These are phyloP conservation scores for Chroicocephalus ridibundus DNA, from an alignment of 2,113 vertebrate genomes.

Conservation along the genomic window DNA sequence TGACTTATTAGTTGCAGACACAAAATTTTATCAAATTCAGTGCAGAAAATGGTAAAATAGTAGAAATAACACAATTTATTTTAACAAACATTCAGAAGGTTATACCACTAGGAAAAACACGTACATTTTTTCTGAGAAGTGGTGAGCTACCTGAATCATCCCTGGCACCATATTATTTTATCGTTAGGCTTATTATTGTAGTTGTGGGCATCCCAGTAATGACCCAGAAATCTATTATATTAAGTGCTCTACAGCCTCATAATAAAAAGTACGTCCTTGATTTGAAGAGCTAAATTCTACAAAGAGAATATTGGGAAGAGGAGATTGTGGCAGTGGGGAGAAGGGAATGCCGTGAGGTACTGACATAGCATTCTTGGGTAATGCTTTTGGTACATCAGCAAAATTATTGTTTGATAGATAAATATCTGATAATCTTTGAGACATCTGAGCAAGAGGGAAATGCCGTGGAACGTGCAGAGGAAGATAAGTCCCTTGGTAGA, in stretches of 20 bases:
- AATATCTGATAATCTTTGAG: too few relatives aligned
- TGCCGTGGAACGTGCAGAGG: neutral
- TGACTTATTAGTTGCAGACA: neutral
- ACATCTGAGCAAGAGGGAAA: neutral
- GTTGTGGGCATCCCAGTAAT: neutral
- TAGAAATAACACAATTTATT: neutral
- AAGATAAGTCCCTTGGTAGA: neutral
- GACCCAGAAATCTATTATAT: neutral
- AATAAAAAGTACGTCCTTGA: neutral
- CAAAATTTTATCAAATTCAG: neutral
- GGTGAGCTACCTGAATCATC: neutral
- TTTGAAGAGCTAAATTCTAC: neutral
- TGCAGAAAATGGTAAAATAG: neutral
- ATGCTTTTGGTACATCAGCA: neutral
- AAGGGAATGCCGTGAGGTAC: neutral
- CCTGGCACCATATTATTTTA: neutral
- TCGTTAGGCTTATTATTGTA: neutral
- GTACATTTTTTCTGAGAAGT: neutral
- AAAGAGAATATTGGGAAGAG: neutral
- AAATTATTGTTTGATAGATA: neutral
- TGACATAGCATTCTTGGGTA: neutral
- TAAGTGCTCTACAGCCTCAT: neutral
- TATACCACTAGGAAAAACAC: neutral
- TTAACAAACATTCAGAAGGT: neutral
- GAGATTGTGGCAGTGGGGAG: neutral